Base-by-base conservation (phyloP, 1,140 invertebrate genomes). In the Nasonia longicornis region DNA sequence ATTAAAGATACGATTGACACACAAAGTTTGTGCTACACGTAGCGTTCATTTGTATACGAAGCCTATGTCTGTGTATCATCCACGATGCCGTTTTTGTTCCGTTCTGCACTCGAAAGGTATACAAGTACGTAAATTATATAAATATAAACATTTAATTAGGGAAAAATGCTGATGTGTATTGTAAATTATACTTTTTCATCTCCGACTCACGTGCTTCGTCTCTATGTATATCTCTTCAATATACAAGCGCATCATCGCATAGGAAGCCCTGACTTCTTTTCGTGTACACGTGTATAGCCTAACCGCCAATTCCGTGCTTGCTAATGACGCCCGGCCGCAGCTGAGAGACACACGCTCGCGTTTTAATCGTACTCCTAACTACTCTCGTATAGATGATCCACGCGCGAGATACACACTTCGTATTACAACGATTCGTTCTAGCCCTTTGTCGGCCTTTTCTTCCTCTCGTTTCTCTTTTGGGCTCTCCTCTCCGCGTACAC, bases 31-130 rank as follows among this genome's bases (percentile, higher is more conserved):
- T 48, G 45, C 45, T 48, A 20, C 38, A 8, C 52, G n/a, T 45
- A 76, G 42, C 58, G 31, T 45, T 76, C 20, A 73, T 72, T 77
- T 67, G 75, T 76, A 71, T 58, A 58, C 14, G 38, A 72, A 29
- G 7, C 35, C 35, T 67, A 58, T 52, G 11, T 35, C 31, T 35
- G 31, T 8, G 8, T 8, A 42, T 42, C 10, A 52, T 52, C 48
- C 10, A 69, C 20, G 67, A 66, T 42, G 70, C 64, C 42, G 26
- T 77, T 64, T 67, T 38, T 48, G 22, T 81, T 81, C 11, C 31
- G 74, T 81, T 81, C 73, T 75, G 79, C 71, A 81, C 73, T 63
- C 73, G 66, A 58, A 38, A 71, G 29, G 14, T 76, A 58, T 20
- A 42, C 38, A 58, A 58, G 1, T 58, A 58, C 52, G 20, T 58